Evolutionary conservation across 1,140 invertebrate genomes (phyloP).

Genomic region (Drosophila carrolli): DNA sequence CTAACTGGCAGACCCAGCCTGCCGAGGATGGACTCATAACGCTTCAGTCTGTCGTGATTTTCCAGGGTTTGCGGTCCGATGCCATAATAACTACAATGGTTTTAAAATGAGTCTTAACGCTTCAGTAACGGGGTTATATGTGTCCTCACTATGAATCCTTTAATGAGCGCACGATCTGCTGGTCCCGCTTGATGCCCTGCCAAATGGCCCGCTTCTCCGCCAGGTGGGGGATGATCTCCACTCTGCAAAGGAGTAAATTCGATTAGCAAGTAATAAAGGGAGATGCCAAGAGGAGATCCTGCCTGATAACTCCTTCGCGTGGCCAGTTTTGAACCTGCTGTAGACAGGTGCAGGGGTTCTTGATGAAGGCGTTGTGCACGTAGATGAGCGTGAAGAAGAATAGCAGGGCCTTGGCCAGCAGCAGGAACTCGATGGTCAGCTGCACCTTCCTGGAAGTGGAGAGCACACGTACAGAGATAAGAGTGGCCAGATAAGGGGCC

Average conservation of each 20-base stretch:
- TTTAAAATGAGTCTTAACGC: not conserved
- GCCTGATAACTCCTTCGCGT: constrained; percentile 95
- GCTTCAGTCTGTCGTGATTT: constrained; percentile 61
- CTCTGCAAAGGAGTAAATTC: constrained; percentile 76
- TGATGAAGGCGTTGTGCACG: constrained; percentile 97
- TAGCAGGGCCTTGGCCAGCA: constrained; percentile 94
- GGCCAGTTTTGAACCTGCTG: constrained; percentile 97
- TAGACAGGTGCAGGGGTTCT: constrained; percentile 96
- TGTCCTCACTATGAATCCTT: constrained; percentile 73
- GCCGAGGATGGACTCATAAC: constrained; percentile 61
- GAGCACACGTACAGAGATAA: not conserved
- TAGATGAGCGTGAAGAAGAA: constrained; percentile 97
- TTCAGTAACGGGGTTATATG: not conserved
- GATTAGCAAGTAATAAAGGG: not conserved
- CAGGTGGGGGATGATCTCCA: constrained; percentile 96
- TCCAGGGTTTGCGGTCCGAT: constrained; percentile 73
- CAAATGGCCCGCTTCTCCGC: constrained; percentile 92
- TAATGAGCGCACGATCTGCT: constrained; percentile 55
- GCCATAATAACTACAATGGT: constrained; percentile 55
- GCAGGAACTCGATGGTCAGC: constrained; percentile 95
- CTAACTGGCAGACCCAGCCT: constrained; percentile 56
- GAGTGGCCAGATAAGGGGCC: constrained; percentile 2
- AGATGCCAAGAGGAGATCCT: not conserved
- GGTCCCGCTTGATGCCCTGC: constrained; percentile 86
- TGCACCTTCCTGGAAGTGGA: constrained; percentile 88